phyloP scores from a whole-genome alignment of 2,797 vertebrate genomes.

The Lemur catta region DNA sequence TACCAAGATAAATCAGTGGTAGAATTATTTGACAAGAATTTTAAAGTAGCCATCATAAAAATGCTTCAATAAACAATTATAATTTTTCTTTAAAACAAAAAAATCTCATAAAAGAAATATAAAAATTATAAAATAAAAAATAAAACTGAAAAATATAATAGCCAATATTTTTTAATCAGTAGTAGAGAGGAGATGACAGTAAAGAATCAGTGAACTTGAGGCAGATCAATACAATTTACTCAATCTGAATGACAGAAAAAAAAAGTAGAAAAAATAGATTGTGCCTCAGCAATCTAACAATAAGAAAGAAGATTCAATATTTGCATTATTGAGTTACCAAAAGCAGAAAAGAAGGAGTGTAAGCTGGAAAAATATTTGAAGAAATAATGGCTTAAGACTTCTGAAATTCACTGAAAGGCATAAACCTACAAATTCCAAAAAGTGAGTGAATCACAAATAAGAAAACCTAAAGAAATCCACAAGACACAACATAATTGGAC shows the following conservation, averaged over 20 bases:
- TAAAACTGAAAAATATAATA: not conserved
- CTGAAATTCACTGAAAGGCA: not conserved
- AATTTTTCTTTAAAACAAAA: not conserved
- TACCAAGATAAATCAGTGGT: not conserved
- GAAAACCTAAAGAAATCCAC: not conserved
- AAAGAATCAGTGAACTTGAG: not conserved
- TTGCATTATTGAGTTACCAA: not conserved
- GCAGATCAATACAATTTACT: not conserved
- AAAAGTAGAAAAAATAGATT: not conserved
- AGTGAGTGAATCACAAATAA: too few relatives aligned
- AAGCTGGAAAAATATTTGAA: not conserved
- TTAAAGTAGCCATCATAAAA: not conserved
- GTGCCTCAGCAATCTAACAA: not conserved
- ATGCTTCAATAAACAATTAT: not conserved
- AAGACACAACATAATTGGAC: not conserved
- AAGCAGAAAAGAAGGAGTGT: not conserved
- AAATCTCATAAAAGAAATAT: not conserved
- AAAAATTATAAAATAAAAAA: not conserved
- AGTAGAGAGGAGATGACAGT: not conserved
- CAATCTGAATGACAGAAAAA: not conserved
- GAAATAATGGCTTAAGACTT: not conserved
- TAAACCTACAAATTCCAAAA: not conserved
- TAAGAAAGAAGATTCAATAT: not conserved
- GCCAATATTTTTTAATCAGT: not conserved
- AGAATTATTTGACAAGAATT: not conserved